Evolutionary conservation across 2,888 invertebrate genomes (phyloP).

Genomic region (Anticlea derivata): DNA sequence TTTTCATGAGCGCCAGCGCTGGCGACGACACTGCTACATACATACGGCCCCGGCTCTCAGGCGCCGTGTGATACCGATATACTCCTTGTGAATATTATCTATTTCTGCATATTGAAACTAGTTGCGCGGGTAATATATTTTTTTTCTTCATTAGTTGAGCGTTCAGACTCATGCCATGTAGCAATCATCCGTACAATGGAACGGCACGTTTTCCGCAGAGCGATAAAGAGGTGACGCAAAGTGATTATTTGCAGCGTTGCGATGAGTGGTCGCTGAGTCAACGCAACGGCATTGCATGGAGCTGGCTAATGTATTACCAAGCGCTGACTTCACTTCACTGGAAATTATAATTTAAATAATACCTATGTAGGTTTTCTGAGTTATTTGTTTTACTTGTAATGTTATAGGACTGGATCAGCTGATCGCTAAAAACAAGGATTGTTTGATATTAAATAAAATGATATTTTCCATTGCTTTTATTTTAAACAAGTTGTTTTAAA

Average conservation of each 20-base stretch:
- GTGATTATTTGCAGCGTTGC: conserved; percentile 81
- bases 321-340: conserved; percentile 25
- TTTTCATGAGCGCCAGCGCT: conserved; percentile 82
- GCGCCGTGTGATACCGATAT: conserved; percentile 64
- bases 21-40: conserved; percentile 73
- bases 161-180: conserved; percentile 42
- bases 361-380: too few species aligned
- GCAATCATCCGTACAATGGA: conserved; percentile 61
- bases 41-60: conserved; percentile 32
- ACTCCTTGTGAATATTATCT: conserved; percentile 64
- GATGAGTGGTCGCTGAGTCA: conserved; percentile 79
- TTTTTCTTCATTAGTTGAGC: conserved; percentile 43
- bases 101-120: conserved; percentile 66
- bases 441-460: too few species aligned
- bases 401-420: too few species aligned
- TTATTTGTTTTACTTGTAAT: too few species aligned
- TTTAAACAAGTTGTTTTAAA: neutral
- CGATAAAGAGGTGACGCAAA: conserved; percentile 82
- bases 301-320: conserved; percentile 40
- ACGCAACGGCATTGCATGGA: conserved; percentile 50
- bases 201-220: conserved; percentile 68
- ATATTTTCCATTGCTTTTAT: too few species aligned
- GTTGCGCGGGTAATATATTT: conserved; percentile 56
- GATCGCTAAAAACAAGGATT: too few species aligned
- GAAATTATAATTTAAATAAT: too few species aligned